These are phyloP conservation scores for Euspilapteryx auroguttella DNA, from an alignment of 2,888 invertebrate genomes.

Conservation along the genomic window DNA sequence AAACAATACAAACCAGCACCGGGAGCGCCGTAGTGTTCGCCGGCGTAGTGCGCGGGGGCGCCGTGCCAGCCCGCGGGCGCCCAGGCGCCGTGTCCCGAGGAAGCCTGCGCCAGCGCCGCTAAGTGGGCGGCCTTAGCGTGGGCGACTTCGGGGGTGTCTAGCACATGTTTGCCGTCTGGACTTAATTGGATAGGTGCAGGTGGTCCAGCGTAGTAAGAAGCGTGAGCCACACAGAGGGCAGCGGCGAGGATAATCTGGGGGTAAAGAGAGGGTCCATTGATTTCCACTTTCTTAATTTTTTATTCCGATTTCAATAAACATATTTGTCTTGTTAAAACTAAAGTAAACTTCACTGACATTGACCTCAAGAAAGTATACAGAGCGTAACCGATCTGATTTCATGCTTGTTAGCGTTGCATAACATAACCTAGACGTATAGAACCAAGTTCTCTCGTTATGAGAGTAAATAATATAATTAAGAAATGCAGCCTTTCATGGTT, in stretches of 20 bases:
- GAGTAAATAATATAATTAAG: conserved; percentile 3
- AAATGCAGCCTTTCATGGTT: conserved; percentile 1
- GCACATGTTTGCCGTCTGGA: conserved; percentile 50
- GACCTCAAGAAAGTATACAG: conserved; percentile 4
- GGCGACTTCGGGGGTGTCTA: conserved; percentile 59
- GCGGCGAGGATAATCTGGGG: conserved; percentile 48
- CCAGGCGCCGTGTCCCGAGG: conserved; percentile 47
- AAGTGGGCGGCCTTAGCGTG: conserved; percentile 51
- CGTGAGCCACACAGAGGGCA: conserved; percentile 51
- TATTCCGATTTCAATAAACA: no score
- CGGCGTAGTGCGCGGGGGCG: conserved; percentile 23
- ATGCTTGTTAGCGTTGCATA: conserved; percentile 2
- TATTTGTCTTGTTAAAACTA: no score
- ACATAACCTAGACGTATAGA: no score
- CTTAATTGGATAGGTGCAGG: conserved; percentile 48
- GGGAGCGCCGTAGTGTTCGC: conserved; percentile 41
- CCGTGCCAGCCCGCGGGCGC: conserved; percentile 28
- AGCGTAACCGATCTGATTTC: conserved; percentile 5
- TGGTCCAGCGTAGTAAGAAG: conserved; percentile 53
- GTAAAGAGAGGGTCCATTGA: conserved; percentile 7
- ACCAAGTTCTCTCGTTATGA: no score
- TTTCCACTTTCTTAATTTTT: no score
- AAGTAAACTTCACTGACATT: conserved; percentile 3
- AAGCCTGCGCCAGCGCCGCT: conserved; percentile 49
- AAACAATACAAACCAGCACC: conserved; percentile 52